phyloP scores from a whole-genome alignment of 2,113 vertebrate genomes.

The Candoia aspera region DNA sequence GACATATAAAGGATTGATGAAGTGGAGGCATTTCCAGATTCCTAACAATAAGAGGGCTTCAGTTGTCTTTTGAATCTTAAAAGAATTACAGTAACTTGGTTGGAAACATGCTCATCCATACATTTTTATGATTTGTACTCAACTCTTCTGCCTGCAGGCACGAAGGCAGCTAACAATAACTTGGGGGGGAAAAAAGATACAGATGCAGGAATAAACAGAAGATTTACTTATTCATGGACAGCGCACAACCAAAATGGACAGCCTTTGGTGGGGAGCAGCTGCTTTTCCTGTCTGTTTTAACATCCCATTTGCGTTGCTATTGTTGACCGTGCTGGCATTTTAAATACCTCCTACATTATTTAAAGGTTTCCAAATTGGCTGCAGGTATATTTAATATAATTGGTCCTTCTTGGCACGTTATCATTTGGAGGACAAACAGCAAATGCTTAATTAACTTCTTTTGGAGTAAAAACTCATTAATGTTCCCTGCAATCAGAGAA shows the following conservation, averaged over 20 bases:
- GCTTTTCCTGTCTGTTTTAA: conserved; percentile 1
- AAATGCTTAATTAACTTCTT: conserved; percentile 40
- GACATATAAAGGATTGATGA: background rate
- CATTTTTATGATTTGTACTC: background rate
- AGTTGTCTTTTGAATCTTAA: too few relatives aligned
- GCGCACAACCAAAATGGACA: background rate
- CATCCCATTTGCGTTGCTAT: background rate
- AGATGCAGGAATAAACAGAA: background rate
- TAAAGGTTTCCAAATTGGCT: conserved; percentile 30
- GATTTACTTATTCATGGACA: background rate
- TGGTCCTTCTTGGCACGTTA: conserved; percentile 6
- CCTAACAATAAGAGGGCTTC: background rate
- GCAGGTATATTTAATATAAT: conserved; percentile 19
- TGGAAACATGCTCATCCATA: background rate
- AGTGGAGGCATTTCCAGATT: background rate
- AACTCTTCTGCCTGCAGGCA: background rate
- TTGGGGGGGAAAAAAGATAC: background rate
- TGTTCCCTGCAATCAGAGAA: background rate
- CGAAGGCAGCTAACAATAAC: background rate
- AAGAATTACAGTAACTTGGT: background rate
- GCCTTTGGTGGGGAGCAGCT: background rate
- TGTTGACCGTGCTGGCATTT: background rate
- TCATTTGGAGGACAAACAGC: conserved; percentile 26
- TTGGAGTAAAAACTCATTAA: background rate
- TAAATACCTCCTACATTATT: conserved; percentile 35